Percentiles rank a stretch among this genome's conserved stretches.
Conservation (phyloP, 2,113 vertebrate species). For the Eurystomus gularis region DNA sequence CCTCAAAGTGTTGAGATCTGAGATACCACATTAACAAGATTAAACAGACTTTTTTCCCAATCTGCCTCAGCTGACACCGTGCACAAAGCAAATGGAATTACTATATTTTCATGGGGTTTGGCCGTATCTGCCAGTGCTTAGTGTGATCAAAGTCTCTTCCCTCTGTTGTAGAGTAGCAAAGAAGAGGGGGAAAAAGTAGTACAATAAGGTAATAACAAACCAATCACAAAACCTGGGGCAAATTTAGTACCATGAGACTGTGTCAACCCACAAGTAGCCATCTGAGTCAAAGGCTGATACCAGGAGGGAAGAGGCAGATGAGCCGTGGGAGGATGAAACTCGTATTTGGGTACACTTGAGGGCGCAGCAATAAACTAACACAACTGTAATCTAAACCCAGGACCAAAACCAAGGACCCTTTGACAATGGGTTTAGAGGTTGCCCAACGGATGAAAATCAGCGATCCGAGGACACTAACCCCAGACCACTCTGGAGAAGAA, state of each 20-base stretch:
- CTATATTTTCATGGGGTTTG: neutral
- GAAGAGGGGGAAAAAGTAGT: neutral
- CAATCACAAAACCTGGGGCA: neutral
- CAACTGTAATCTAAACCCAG: neutral
- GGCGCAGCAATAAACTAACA: neutral
- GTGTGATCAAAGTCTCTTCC: neutral
- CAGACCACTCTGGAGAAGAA: neutral
- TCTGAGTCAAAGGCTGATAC: neutral
- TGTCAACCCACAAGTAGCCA: neutral
- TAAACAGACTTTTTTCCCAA: neutral
- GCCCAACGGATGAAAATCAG: neutral
- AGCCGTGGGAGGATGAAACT: neutral
- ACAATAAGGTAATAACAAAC: neutral
- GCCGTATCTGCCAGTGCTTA: neutral
- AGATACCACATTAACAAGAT: slow-evolving; percentile 19
- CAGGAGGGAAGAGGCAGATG: neutral
- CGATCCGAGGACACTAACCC: neutral
- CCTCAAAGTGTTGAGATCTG: slow-evolving; percentile 19
- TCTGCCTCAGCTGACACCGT: neutral
- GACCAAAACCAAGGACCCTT: neutral
- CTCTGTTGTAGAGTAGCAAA: neutral
- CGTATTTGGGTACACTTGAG: neutral
- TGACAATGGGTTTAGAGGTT: neutral
- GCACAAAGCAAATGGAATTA: neutral
- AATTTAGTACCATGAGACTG: neutral